phyloP scores from a whole-genome alignment of 1,140 invertebrate species.

The Lepidurus packardi region DNA sequence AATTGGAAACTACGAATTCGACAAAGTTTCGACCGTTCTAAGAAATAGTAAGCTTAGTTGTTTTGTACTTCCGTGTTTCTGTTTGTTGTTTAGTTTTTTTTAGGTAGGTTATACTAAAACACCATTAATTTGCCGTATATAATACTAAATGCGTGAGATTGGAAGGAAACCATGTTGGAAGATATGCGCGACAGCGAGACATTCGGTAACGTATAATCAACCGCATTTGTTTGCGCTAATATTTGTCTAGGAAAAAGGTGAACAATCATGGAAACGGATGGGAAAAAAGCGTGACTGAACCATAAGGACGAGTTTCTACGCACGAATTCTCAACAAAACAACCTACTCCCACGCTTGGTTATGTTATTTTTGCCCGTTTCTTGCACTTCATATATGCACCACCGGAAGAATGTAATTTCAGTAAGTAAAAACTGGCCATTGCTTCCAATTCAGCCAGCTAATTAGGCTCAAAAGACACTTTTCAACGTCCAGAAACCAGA shows the following conservation, averaged over 20 bases:
- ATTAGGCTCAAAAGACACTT: not conserved
- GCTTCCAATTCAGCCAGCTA: not conserved
- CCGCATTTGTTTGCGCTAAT: not conserved
- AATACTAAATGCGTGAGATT: not conserved
- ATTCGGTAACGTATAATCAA: conserved; percentile 1
- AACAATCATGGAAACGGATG: not conserved
- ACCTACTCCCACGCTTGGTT: conserved; percentile 16
- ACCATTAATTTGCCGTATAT: not conserved
- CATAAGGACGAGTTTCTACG: not conserved
- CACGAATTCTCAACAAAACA: not conserved
- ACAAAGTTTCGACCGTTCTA: too few relatives aligned
- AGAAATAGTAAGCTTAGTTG: too few relatives aligned
- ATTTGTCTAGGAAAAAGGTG: not conserved
- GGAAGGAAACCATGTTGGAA: not conserved
- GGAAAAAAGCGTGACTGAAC: conserved; percentile 9
- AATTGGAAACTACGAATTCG: too few relatives aligned
- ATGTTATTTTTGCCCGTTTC: not conserved
- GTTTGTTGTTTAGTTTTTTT: too few relatives aligned
- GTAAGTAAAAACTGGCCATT: not conserved
- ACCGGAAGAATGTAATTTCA: conserved; percentile 10
- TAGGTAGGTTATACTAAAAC: too few relatives aligned
- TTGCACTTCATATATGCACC: not conserved
- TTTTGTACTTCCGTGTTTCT: too few relatives aligned
- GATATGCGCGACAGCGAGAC: conserved; percentile 6
- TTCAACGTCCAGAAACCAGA: not conserved